Percentiles rank a stretch among this genome's conserved stretches.
phyloP scores from a whole-genome alignment of 2,797 vertebrate genomes.

The Acomys russatus region DNA sequence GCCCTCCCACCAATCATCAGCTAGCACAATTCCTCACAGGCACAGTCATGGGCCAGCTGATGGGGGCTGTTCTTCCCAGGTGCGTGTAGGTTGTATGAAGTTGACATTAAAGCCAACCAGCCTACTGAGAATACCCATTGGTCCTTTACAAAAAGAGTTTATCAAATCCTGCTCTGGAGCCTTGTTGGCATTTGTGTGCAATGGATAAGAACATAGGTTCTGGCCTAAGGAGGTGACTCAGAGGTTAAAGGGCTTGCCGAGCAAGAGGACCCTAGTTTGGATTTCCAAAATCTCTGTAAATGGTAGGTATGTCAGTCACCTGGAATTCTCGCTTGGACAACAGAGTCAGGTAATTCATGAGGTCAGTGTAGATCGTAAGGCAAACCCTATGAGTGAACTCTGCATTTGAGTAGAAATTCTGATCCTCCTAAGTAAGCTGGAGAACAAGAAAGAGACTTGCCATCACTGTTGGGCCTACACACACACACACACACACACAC shows the following conservation, averaged over 20 bases:
- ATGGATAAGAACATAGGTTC: neutral
- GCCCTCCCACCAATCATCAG: neutral
- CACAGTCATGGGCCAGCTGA: neutral
- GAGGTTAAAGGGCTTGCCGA: neutral
- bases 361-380: neutral
- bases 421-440: neutral
- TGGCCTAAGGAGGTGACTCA: neutral
- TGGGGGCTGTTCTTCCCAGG: neutral
- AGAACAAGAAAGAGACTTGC: neutral
- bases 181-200: neutral
- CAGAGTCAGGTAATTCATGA: neutral
- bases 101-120: neutral
- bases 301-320: neutral
- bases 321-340: neutral
- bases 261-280: neutral
- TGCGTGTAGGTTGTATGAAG: neutral
- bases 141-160: neutral
- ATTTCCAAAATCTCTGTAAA: neutral
- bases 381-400: neutral
- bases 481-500: neutral
- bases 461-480: neutral
- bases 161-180: neutral
- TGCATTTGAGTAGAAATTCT: no score
- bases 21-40: neutral
- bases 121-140: neutral